A percentile compares a stretch with the other conserved stretches of the same genome.
These are phyloP conservation scores for Colletes latitarsis DNA, from an alignment of 1,140 invertebrate genomes.

Conservation along the genomic window DNA sequence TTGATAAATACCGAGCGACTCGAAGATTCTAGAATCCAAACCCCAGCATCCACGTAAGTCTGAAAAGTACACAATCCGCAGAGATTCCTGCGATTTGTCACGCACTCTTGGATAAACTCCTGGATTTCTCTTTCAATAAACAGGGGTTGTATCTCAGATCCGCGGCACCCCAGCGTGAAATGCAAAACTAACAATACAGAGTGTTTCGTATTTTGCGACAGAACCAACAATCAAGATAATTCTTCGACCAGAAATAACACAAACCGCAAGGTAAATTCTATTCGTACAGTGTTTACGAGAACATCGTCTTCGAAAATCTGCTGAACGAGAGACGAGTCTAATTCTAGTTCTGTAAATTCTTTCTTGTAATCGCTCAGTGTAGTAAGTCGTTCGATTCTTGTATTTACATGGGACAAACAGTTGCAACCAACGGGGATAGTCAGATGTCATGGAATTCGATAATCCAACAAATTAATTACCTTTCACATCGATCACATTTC, in stretches of 20 bases:
- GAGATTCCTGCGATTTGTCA: conserved; percentile 21
- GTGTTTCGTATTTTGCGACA: background rate
- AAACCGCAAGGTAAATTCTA: background rate
- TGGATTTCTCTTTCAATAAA: background rate
- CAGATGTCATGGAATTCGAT: background rate
- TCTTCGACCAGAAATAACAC: background rate
- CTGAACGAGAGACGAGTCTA: no score
- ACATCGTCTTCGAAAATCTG: no score
- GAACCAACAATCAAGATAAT: background rate
- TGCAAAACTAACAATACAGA: conserved; percentile 1
- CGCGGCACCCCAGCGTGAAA: conserved; percentile 6
- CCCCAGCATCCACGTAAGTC: background rate
- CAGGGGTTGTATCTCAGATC: background rate
- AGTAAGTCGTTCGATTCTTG: background rate
- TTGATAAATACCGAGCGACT: background rate
- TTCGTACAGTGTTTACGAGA: background rate
- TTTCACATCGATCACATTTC: background rate
- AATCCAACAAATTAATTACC: background rate
- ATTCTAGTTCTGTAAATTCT: no score
- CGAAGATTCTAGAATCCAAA: background rate
- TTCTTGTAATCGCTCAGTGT: no score
- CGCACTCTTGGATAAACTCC: conserved; percentile 7
- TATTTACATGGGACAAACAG: background rate
- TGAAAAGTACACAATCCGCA: background rate
- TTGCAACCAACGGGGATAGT: background rate